phyloP scores from a whole-genome alignment of 2,797 vertebrate species.

The Taeniopygia guttata region DNA sequence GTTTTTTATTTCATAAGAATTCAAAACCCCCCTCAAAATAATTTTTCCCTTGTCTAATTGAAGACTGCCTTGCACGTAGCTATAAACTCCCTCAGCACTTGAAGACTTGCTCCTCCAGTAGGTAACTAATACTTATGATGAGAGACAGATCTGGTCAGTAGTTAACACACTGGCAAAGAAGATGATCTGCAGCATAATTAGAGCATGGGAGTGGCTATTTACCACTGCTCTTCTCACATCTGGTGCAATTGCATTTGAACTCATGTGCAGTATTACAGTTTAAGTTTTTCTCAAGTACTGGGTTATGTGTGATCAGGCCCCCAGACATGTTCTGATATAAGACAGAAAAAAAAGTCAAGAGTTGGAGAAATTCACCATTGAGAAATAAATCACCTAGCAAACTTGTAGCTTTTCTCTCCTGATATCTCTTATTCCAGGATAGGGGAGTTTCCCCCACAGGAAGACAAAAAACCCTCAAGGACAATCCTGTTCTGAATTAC shows the following conservation, averaged over 20 bases:
- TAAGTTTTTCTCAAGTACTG: background rate
- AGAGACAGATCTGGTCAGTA: background rate
- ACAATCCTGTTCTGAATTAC: background rate
- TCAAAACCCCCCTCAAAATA: too few relatives aligned
- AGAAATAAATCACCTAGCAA: background rate
- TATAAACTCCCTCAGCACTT: background rate
- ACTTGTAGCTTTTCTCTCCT: background rate
- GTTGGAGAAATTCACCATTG: background rate
- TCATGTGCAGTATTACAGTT: background rate
- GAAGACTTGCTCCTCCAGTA: background rate
- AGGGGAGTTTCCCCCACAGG: background rate
- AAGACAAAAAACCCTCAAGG: background rate
- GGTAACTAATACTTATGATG: background rate
- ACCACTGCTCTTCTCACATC: background rate
- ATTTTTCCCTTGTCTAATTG: background rate
- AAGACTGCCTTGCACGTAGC: accelerated
- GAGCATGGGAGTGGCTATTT: background rate
- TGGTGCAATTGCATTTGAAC: background rate
- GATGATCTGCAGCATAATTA: background rate
- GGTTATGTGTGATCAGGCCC: background rate
- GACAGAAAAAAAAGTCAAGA: background rate
- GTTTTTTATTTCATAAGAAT: background rate
- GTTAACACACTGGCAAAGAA: background rate
- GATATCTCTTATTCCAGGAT: background rate
- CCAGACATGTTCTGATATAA: background rate